These are phyloP conservation scores for Myotis vivesi DNA, from an alignment of 2,797 vertebrate species.

Conservation along the genomic window DNA sequence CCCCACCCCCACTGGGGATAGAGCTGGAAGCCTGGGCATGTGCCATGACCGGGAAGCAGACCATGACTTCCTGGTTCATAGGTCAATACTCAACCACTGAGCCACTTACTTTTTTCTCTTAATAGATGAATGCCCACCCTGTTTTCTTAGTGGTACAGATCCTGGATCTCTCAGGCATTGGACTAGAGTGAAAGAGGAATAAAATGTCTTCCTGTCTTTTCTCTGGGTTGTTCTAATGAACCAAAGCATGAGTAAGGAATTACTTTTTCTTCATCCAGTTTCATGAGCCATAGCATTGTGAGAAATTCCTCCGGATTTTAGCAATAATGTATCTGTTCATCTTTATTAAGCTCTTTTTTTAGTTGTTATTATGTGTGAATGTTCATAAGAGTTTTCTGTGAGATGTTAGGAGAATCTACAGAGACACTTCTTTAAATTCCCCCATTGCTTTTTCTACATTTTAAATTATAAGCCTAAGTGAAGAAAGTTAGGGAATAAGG, in stretches of 20 bases:
- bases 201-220: not conserved
- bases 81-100: not conserved
- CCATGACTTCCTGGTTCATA: not conserved
- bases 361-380: constrained; percentile 28
- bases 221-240: not conserved
- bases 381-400: not conserved
- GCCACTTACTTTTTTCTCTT: not conserved
- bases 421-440: not conserved
- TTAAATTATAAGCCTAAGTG: not conserved
- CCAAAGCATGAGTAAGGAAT: not conserved
- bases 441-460: not conserved
- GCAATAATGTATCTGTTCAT: not conserved
- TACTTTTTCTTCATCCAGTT: not conserved
- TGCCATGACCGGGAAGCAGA: not conserved
- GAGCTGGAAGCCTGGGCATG: not conserved
- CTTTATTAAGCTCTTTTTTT: constrained; percentile 40
- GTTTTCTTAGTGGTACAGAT: not conserved
- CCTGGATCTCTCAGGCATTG: not conserved
- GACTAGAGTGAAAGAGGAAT: not conserved
- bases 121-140: not conserved
- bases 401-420: not conserved
- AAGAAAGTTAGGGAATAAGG: not conserved
- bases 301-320: constrained; percentile 45
- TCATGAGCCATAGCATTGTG: not conserved
- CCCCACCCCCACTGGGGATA: not conserved